Percentiles rank a stretch among this genome's conserved stretches.
phyloP scores from a whole-genome alignment of 2,888 invertebrate species.

The Brassicogethes aeneus region DNA sequence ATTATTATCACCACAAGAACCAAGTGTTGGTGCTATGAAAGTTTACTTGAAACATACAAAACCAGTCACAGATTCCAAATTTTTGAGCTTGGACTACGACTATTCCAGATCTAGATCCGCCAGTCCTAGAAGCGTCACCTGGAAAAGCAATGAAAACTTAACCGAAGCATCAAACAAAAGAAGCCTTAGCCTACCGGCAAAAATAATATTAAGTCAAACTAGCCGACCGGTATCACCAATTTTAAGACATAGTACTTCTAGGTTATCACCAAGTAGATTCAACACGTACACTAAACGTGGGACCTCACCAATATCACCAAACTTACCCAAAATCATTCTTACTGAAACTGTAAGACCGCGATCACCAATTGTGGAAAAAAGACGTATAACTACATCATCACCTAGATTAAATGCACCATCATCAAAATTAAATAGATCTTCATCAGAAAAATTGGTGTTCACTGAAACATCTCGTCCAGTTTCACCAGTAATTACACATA shows the following conservation, averaged over 20 bases:
- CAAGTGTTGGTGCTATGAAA: slow-evolving; percentile 49
- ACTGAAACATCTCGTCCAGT: slow-evolving; percentile 25
- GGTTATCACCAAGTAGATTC: background rate
- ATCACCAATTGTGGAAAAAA: slow-evolving; percentile 37
- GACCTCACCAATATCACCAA: slow-evolving; percentile 1
- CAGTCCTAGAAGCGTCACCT: slow-evolving; percentile 52
- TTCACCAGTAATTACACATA: slow-evolving; percentile 31
- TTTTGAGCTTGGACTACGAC: slow-evolving; percentile 54
- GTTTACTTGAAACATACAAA: slow-evolving; percentile 59
- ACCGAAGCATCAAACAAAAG: slow-evolving; percentile 25
- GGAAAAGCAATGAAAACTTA: slow-evolving; percentile 29
- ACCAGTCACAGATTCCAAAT: slow-evolving; percentile 64
- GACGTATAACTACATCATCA: slow-evolving; percentile 8
- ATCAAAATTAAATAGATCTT: slow-evolving; percentile 15
- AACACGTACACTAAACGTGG: background rate
- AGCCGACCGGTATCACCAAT: slow-evolving; percentile 15
- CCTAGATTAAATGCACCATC: slow-evolving; percentile 9
- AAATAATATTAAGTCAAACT: slow-evolving; percentile 35
- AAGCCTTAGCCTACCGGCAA: slow-evolving; percentile 44
- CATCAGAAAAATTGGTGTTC: slow-evolving; percentile 39
- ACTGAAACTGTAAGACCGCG: slow-evolving; percentile 42
- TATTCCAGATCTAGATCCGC: slow-evolving; percentile 43
- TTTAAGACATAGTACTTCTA: background rate
- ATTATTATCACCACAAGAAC: slow-evolving; percentile 37
- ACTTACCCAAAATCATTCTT: slow-evolving; percentile 42